Percentiles rank a stretch among this genome's conserved stretches.
Evolutionary conservation across 2,888 invertebrate genomes (phyloP).

Genomic region (Seira sanloemensis): DNA sequence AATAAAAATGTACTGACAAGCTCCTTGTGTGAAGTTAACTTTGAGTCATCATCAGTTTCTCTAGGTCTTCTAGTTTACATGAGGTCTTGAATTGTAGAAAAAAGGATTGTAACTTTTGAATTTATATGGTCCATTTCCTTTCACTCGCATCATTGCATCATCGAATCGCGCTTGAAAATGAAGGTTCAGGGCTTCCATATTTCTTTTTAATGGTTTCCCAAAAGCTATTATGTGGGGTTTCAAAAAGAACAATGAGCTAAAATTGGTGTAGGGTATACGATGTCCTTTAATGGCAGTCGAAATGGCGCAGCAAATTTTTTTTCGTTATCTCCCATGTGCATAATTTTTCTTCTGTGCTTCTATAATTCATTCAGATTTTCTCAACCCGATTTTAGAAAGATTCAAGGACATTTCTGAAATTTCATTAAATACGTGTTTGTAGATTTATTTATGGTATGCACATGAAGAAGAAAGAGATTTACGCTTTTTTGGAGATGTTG

Average conservation of each 20-base stretch:
- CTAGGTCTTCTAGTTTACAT: neutral
- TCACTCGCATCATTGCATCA: conserved; percentile 15
- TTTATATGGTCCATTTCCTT: conserved; percentile 37
- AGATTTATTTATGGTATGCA: neutral
- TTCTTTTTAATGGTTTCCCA: conserved; percentile 12
- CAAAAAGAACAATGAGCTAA: conserved; percentile 1
- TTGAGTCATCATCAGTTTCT: conserved; percentile 5
- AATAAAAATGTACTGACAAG: neutral
- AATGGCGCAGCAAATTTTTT: conserved; percentile 20
- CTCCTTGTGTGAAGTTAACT: neutral
- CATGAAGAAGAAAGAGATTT: neutral
- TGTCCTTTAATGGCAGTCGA: conserved; percentile 10
- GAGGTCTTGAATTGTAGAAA: neutral
- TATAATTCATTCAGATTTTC: neutral
- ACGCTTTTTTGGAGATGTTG: neutral
- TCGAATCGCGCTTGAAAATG: neutral
- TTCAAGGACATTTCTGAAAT: neutral
- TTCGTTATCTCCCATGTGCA: too few relatives aligned
- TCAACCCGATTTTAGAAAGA: neutral
- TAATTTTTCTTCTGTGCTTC: neutral
- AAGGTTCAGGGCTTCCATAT: neutral
- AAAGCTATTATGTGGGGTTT: neutral
- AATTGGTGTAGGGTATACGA: conserved; percentile 5
- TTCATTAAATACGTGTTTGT: conserved; percentile 9
- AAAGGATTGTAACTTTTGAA: conserved; percentile 14